Percentiles rank a stretch among this genome's conserved stretches.
Evolutionary conservation across 1,140 invertebrate genomes (phyloP).

Genomic region (Contarinia nasturtii): DNA sequence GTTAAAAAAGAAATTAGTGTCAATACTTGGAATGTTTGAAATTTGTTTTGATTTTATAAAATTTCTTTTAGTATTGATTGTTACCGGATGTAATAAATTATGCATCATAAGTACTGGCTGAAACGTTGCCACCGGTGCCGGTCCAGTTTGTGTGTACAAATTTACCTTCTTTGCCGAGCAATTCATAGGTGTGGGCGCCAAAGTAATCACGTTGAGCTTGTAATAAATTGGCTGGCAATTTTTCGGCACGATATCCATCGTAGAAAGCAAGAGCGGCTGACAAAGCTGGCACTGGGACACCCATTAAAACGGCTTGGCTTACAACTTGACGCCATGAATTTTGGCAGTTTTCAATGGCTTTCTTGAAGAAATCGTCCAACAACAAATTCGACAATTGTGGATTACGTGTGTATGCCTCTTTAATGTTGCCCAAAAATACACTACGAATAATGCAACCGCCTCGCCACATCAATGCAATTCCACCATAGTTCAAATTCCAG

Average conservation of each 20-base stretch:
- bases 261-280: conserved; percentile 90
- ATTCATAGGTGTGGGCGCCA: conserved; percentile 96
- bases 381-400: conserved; percentile 78
- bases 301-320: conserved; percentile 42
- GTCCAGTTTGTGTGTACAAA: conserved; percentile 99
- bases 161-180: conserved; percentile 65
- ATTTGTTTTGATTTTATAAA: no score
- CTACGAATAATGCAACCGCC: conserved; percentile 98
- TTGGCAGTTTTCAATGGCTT: conserved; percentile 65
- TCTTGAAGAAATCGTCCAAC: conserved; percentile 84
- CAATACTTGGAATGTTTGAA: no score
- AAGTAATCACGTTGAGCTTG: conserved; percentile 98
- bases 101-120: conserved; percentile 85
- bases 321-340: conserved; percentile 48
- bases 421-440: conserved; percentile 92
- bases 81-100: conserved; percentile 25
- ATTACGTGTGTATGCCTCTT: conserved; percentile 86
- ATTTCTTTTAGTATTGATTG: no score
- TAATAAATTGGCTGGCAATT: conserved; percentile 79
- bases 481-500: conserved; percentile 96
- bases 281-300: conserved; percentile 84
- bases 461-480: conserved; percentile 98
- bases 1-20: background rate
- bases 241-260: conserved; percentile 74
- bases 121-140: conserved; percentile 89